Percentiles rank a stretch among this genome's conserved stretches.
These are phyloP conservation scores for Ophioderma brevispina DNA, from an alignment of 35 echinoderm and acorn worm genomes.

Conservation along the genomic window DNA sequence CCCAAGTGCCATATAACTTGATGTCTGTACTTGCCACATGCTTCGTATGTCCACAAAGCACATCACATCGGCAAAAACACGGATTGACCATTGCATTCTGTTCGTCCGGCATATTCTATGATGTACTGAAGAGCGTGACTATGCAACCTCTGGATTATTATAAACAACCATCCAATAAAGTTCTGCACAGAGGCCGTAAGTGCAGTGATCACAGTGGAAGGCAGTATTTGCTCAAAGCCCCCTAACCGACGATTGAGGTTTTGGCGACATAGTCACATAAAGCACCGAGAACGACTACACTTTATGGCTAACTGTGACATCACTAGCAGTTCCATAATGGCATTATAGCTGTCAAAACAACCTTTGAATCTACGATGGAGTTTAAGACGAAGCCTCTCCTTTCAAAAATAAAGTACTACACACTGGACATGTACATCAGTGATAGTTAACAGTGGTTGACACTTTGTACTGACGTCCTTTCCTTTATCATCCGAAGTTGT, in stretches of 20 bases:
- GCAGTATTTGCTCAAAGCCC: slow-evolving; percentile 14
- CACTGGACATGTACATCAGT: slow-evolving; percentile 7
- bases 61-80: slow-evolving; percentile 84
- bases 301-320: neutral
- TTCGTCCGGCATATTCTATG: slow-evolving; percentile 41
- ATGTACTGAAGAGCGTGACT: slow-evolving; percentile 48
- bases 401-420: slow-evolving; percentile 37
- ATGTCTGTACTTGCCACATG: neutral
- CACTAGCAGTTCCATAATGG: neutral
- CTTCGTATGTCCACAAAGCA: slow-evolving; percentile 64
- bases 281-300: neutral
- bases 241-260: neutral
- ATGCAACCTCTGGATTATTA: slow-evolving; percentile 81
- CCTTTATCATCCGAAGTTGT: neutral
- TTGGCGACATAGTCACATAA: neutral
- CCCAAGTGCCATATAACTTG: neutral
- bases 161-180: slow-evolving; percentile 80
- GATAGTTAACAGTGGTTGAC: slow-evolving; percentile 24
- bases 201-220: slow-evolving; percentile 77
- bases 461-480: neutral
- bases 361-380: neutral
- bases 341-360: neutral
- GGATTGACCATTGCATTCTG: slow-evolving; percentile 53
- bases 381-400: slow-evolving; percentile 16
- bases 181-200: slow-evolving; percentile 79